phyloP scores from a whole-genome alignment of 2,797 vertebrate genomes.

The Aplochiton taeniatus region DNA sequence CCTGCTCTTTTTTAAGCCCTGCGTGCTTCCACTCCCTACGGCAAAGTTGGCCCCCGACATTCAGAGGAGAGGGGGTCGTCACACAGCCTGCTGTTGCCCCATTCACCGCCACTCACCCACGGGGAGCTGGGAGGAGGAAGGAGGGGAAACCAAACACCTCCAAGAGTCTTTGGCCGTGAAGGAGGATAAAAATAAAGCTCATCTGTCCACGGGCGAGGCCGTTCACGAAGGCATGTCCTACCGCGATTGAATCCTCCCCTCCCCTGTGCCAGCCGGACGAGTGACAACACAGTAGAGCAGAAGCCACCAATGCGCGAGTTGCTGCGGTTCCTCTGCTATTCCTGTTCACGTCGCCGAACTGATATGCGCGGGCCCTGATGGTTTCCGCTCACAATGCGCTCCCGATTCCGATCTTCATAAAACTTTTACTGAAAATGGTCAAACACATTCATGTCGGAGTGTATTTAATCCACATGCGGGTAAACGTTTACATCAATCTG shows the following conservation, averaged over 20 bases:
- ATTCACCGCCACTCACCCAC: neutral
- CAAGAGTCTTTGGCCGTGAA: conserved; percentile 25
- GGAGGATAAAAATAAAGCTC: conserved; percentile 76
- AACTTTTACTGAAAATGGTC: too few species aligned
- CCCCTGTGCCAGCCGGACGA: neutral
- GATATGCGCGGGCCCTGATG: too few species aligned
- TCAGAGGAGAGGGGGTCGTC: too few species aligned
- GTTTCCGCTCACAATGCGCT: too few species aligned
- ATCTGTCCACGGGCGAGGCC: conserved; percentile 63
- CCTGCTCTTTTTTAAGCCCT: conserved; percentile 66
- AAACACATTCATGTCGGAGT: too few species aligned
- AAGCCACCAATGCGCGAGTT: neutral
- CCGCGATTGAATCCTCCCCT: neutral
- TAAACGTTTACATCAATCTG: too few species aligned
- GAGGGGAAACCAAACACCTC: conserved; percentile 72
- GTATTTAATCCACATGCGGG: too few species aligned
- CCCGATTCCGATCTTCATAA: too few species aligned
- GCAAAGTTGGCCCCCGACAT: too few species aligned
- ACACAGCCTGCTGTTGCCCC: too few species aligned
- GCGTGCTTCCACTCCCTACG: conserved; percentile 33
- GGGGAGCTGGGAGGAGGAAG: conserved; percentile 1
- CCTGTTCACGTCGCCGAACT: too few species aligned
- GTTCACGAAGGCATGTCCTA: conserved; percentile 30
- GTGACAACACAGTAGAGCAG: neutral
- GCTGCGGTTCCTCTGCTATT: too few species aligned